Percentiles rank a stretch among this genome's conserved stretches.
Evolutionary conservation across 2,888 invertebrate genomes (phyloP).

Genomic region (Hedychridium roseum): DNA sequence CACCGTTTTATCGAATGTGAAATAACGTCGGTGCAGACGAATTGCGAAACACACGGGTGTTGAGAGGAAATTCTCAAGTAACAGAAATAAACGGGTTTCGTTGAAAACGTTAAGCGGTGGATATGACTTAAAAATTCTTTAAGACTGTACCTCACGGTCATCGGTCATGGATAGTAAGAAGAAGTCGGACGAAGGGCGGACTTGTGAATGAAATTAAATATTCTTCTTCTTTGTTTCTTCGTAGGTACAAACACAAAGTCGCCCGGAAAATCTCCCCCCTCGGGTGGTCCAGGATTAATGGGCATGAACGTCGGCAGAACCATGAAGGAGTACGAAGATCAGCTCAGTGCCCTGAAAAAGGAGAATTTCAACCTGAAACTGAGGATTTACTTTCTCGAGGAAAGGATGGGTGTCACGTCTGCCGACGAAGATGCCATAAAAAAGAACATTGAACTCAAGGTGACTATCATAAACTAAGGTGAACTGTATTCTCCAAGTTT

Average conservation of each 20-base stretch:
- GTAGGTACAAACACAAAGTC: conserved; percentile 48
- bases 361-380: conserved; percentile 94
- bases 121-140: background rate
- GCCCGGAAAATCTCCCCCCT: conserved; percentile 45
- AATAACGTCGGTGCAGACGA: too few relatives aligned
- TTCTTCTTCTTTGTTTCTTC: conserved; percentile 17
- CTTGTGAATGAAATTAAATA: background rate
- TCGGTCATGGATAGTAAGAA: too few relatives aligned
- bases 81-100: background rate
- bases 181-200: too few relatives aligned
- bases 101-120: background rate
- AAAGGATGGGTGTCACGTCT: conserved; percentile 75
- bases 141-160: too few relatives aligned
- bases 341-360: conserved; percentile 81
- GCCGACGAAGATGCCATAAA: conserved; percentile 75
- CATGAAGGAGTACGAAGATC: conserved; percentile 91
- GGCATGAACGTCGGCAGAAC: conserved; percentile 71
- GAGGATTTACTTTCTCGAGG: conserved; percentile 89
- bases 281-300: conserved; percentile 23
- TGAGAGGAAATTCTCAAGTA: too few relatives aligned
- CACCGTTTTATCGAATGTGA: too few relatives aligned
- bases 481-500: background rate
- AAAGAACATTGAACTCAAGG: conserved; percentile 74
- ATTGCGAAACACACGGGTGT: too few relatives aligned
- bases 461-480: conserved; percentile 54